phyloP scores from a whole-genome alignment of 1,140 invertebrate species.

The Nasonia giraulti region DNA sequence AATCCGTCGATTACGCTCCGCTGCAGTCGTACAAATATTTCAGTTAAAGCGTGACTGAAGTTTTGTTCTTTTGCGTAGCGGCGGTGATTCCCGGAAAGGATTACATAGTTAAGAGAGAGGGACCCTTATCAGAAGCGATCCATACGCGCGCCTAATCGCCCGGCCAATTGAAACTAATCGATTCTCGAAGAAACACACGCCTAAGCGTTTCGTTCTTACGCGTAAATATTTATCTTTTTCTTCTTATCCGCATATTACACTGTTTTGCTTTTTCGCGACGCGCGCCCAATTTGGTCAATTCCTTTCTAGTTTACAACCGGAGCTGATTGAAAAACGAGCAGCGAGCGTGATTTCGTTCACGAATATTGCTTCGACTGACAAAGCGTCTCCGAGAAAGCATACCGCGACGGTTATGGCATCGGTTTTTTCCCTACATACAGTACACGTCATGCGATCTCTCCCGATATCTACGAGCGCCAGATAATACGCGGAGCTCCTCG shows the following conservation, averaged over 20 bases:
- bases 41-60: not conserved
- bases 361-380: too few relatives aligned
- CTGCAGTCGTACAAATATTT: not conserved
- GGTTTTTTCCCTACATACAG: not conserved
- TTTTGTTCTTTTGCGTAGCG: not conserved
- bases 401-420: not conserved
- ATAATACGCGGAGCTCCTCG: not conserved
- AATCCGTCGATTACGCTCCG: too few relatives aligned
- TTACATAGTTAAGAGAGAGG: not conserved
- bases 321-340: too few relatives aligned
- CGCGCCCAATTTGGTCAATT: not conserved
- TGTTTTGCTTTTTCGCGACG: too few relatives aligned
- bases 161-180: not conserved
- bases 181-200: not conserved
- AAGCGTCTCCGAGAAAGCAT: too few relatives aligned
- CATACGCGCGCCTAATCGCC: not conserved
- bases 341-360: too few relatives aligned
- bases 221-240: conserved; percentile 2
- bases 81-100: not conserved
- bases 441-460: not conserved
- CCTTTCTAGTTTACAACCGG: too few relatives aligned
- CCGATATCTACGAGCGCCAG: not conserved
- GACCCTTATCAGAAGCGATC: not conserved
- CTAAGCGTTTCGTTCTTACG: not conserved
- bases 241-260: not conserved